Conservation (phyloP, 2,888 invertebrate genomes). For the Parapristionchus giblindavisi region DNA sequence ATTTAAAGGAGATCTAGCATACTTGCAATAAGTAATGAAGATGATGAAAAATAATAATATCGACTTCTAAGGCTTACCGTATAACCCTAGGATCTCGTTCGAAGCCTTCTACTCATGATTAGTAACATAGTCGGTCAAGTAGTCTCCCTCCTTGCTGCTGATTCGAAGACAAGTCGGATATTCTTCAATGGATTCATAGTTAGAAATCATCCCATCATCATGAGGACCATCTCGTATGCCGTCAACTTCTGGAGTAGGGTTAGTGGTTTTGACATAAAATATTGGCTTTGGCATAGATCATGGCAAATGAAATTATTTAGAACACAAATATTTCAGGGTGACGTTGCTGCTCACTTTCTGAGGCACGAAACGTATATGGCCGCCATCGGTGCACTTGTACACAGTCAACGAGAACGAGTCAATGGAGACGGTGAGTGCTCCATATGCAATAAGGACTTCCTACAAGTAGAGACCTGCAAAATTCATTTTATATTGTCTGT, state of each 20-base stretch:
- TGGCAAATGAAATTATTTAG: not conserved
- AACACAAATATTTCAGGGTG: conserved; percentile 70
- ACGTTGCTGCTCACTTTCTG: conserved; percentile 78
- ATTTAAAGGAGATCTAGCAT: too few relatives aligned
- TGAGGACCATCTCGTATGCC: conserved; percentile 79
- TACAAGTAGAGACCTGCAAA: too few relatives aligned
- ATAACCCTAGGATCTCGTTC: conserved; percentile 71
- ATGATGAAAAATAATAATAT: too few relatives aligned
- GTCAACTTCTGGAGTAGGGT: conserved; percentile 79
- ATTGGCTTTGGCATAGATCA: not conserved
- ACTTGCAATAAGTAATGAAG: too few relatives aligned
- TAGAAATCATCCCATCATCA: conserved; percentile 78
- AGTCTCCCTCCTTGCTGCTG: conserved; percentile 78
- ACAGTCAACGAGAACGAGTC: conserved; percentile 58
- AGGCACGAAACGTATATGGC: conserved; percentile 80
- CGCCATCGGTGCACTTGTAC: conserved; percentile 79
- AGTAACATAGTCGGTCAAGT: conserved; percentile 81
- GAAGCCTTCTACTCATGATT: conserved; percentile 77
- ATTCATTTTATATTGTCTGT: not conserved
- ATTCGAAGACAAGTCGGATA: conserved; percentile 76
- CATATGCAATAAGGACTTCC: too few relatives aligned
- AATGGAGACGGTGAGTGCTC: not conserved
- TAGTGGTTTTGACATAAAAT: not conserved
- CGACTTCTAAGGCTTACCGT: too few relatives aligned
- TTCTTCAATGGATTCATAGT: conserved; percentile 81